Percentiles rank a stretch among this genome's conserved stretches.
phyloP scores from a whole-genome alignment of 2,113 vertebrate genomes.

The Ellobius talpinus region DNA sequence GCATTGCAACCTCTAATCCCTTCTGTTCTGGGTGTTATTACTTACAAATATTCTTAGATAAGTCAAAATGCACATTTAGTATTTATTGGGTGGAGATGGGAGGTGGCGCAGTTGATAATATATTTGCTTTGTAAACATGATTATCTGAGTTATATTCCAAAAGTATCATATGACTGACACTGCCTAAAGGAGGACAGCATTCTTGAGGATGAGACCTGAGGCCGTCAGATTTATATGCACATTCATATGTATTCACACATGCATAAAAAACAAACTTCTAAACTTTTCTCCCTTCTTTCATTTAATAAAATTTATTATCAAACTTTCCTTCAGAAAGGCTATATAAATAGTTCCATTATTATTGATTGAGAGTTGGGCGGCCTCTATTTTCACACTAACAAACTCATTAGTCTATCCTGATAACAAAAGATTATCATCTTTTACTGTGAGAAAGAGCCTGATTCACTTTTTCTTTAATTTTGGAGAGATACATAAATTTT shows the following conservation, averaged over 20 bases:
- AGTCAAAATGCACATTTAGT: neutral
- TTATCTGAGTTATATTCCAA: neutral
- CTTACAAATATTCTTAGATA: neutral
- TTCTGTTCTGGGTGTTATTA: neutral
- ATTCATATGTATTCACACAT: neutral
- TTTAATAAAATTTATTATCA: constrained; percentile 19
- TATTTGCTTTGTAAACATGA: neutral
- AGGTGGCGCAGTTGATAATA: neutral
- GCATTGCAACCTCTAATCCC: neutral
- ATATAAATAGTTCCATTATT: neutral
- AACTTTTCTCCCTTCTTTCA: neutral
- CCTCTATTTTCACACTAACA: neutral
- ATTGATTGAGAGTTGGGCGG: neutral
- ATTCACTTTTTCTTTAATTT: constrained; percentile 10
- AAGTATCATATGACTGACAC: neutral
- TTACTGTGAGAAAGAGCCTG: neutral
- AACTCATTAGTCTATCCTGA: neutral
- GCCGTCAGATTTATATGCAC: too few species aligned
- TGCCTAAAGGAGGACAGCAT: neutral
- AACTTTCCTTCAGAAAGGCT: neutral
- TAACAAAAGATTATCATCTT: neutral
- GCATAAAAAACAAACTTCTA: neutral
- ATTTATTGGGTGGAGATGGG: neutral
- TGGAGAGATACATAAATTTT: neutral
- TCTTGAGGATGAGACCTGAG: neutral